phyloP scores from a whole-genome alignment of 2,888 invertebrate species.

The Holacanthella duospinosa region DNA sequence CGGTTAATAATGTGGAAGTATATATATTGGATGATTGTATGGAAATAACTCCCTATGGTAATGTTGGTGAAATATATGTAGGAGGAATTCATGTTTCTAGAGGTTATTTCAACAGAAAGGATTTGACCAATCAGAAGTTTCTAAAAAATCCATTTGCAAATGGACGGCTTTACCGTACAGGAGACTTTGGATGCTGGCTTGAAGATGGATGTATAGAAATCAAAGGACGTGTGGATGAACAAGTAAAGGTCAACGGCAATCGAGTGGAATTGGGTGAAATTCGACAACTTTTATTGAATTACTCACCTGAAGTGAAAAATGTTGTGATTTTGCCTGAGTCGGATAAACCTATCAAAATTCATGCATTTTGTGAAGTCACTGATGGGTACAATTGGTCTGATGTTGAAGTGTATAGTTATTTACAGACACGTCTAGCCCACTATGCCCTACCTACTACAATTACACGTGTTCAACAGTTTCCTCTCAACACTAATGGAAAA shows the following conservation, averaged over 20 bases:
- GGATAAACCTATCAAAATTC: neutral
- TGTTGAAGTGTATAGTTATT: neutral
- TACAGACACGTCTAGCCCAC: neutral
- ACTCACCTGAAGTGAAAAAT: neutral
- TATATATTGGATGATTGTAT: no score
- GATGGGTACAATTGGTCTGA: neutral
- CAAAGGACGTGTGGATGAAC: neutral
- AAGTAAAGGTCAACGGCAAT: neutral
- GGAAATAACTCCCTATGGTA: no score
- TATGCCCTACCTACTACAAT: neutral
- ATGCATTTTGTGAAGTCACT: neutral
- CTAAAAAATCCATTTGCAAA: neutral
- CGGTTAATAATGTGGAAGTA: no score
- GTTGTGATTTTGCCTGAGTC: neutral
- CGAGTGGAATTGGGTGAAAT: neutral
- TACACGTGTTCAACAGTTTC: neutral
- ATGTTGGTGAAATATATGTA: no score
- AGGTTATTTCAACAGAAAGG: neutral
- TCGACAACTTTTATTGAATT: neutral
- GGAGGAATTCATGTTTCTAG: neutral
- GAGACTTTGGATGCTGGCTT: neutral
- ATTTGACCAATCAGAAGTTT: neutral
- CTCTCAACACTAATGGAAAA: neutral
- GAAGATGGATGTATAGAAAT: neutral
- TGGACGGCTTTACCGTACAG: neutral